A percentile compares a stretch with the other conserved stretches of the same genome.
Conservation (phyloP, 2,888 invertebrate genomes). For the Minunthozetes semirufus region DNA sequence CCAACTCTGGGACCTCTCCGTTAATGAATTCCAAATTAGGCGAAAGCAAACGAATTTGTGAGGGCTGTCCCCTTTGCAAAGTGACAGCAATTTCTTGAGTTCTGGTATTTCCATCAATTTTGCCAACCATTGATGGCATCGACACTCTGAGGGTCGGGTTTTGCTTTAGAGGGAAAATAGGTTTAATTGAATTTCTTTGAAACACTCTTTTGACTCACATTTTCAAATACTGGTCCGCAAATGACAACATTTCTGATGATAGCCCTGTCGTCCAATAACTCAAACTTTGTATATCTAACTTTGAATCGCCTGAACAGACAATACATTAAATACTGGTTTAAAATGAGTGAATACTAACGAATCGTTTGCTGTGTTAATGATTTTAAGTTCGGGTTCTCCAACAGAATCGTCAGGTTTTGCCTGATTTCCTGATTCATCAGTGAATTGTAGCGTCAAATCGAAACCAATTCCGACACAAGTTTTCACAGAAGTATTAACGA, state of each 20-base stretch:
- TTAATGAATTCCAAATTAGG: not conserved
- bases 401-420: not conserved
- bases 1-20: not conserved
- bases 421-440: not conserved
- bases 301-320: not conserved
- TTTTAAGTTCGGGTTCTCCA: not conserved
- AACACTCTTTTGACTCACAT: not conserved
- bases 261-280: not conserved
- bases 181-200: not conserved
- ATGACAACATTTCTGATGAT: not conserved
- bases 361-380: too few relatives aligned
- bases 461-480: not conserved
- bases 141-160: not conserved
- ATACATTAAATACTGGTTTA: not conserved
- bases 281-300: not conserved
- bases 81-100: not conserved
- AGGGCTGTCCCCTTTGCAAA: not conserved
- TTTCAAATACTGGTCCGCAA: not conserved
- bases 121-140: not conserved
- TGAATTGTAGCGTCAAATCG: not conserved
- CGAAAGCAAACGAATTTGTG: too few relatives aligned
- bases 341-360: not conserved
- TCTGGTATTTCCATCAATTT: too few relatives aligned
- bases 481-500: not conserved
- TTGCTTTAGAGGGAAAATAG: not conserved